phyloP scores from a whole-genome alignment of 2,113 vertebrate genomes.

The Pyxicephalus adspersus region DNA sequence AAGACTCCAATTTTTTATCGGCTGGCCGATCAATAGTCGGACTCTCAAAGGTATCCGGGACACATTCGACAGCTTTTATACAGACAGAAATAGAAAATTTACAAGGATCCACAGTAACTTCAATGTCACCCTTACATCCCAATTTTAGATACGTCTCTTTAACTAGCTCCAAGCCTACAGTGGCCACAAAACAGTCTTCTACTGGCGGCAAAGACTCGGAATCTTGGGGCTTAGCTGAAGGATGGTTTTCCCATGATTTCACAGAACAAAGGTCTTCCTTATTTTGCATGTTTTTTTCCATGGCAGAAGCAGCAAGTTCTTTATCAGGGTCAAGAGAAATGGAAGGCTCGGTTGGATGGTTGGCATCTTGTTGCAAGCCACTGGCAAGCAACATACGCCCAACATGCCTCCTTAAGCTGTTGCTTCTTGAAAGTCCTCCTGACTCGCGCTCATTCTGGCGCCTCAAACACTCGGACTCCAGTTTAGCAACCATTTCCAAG shows the following conservation, averaged over 20 bases:
- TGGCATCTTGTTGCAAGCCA: slow-evolving; percentile 61
- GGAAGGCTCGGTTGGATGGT: neutral
- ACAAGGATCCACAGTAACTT: slow-evolving; percentile 56
- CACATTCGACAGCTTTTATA: slow-evolving; percentile 53
- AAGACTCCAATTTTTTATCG: slow-evolving; percentile 56
- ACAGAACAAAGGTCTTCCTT: slow-evolving; percentile 27
- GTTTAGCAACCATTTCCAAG: slow-evolving; percentile 90
- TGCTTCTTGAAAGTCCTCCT: slow-evolving; percentile 78
- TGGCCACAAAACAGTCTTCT: slow-evolving; percentile 58
- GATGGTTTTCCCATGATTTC: slow-evolving; percentile 59
- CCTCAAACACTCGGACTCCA: slow-evolving; percentile 88
- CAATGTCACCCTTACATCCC: slow-evolving; percentile 47
- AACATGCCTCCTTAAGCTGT: slow-evolving; percentile 83
- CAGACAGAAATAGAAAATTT: slow-evolving; percentile 52
- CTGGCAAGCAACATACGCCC: slow-evolving; percentile 82
- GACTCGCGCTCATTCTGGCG: slow-evolving; percentile 73
- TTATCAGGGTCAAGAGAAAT: slow-evolving; percentile 49
- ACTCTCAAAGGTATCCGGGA: slow-evolving; percentile 46
- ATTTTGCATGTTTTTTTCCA: neutral
- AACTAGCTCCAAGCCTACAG: slow-evolving; percentile 55
- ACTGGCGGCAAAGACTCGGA: slow-evolving; percentile 50
- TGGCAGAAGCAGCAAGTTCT: slow-evolving; percentile 38
- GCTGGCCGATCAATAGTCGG: slow-evolving; percentile 18
- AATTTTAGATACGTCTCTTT: slow-evolving; percentile 55
- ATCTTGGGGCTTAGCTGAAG: slow-evolving; percentile 36